Conservation (phyloP, 2,888 invertebrate species). For the Zelleria hepariella region DNA sequence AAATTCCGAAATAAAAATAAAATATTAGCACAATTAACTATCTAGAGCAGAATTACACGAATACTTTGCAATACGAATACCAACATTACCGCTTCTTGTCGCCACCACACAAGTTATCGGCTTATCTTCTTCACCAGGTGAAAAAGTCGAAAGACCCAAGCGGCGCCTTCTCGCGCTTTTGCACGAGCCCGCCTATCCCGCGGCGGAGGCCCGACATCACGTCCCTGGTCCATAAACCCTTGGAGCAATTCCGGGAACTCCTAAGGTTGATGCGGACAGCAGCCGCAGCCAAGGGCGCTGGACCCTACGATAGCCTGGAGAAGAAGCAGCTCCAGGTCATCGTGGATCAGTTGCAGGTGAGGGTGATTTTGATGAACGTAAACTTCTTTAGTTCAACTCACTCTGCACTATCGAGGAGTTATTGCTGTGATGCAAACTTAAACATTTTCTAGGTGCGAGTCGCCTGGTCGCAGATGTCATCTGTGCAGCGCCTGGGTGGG, state of each 20-base stretch:
- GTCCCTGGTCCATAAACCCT: slow-evolving; percentile 85
- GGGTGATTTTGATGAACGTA: not conserved
- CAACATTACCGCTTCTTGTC: too few species aligned
- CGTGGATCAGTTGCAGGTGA: slow-evolving; percentile 62
- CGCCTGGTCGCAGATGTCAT: too few species aligned
- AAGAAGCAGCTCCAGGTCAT: slow-evolving; percentile 63
- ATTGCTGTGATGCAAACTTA: too few species aligned
- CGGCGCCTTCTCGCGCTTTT: slow-evolving; percentile 84
- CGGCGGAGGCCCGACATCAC: slow-evolving; percentile 87
- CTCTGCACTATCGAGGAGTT: too few species aligned
- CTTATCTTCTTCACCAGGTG: slow-evolving; percentile 64
- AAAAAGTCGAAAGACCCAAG: slow-evolving; percentile 81
- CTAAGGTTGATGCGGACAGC: slow-evolving; percentile 61
- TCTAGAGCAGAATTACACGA: too few species aligned
- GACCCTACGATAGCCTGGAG: slow-evolving; percentile 59
- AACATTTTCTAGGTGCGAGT: too few species aligned
- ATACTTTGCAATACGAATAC: too few species aligned
- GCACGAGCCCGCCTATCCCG: slow-evolving; percentile 86
- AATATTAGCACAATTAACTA: too few species aligned
- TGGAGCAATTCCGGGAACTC: slow-evolving; percentile 78
- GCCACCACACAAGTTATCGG: too few species aligned
- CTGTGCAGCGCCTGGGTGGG: too few species aligned
- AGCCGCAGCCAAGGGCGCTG: slow-evolving; percentile 44
- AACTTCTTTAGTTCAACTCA: too few species aligned
- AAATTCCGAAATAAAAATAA: too few species aligned